phyloP scores from a whole-genome alignment of 2,113 vertebrate species.

The Athene cunicularia region DNA sequence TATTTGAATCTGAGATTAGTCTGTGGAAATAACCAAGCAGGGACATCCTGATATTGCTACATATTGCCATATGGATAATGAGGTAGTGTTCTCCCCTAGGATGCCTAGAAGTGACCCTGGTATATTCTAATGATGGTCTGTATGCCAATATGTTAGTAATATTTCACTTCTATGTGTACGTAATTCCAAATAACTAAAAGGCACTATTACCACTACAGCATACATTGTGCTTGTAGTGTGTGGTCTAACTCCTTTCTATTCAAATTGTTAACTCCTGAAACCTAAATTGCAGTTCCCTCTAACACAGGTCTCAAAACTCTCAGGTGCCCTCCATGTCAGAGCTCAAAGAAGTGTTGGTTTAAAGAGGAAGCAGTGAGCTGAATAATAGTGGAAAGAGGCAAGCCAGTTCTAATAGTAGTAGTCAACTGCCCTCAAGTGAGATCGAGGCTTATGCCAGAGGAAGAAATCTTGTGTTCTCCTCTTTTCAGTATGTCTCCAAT shows the following conservation, averaged over 20 bases:
- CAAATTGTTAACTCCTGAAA: neutral
- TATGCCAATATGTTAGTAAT: neutral
- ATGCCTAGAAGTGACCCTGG: neutral
- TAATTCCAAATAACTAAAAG: neutral
- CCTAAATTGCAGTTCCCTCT: neutral
- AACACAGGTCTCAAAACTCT: neutral
- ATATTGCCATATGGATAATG: neutral
- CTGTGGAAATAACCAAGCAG: neutral
- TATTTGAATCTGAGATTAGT: neutral
- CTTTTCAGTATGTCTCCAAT: neutral
- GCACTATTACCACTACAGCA: neutral
- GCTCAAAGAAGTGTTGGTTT: neutral
- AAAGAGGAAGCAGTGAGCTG: neutral
- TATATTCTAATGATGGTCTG: neutral
- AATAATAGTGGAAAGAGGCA: neutral
- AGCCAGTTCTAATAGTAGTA: neutral
- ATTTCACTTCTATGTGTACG: accelerated
- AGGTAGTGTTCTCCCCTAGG: neutral
- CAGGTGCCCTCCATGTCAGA: neutral
- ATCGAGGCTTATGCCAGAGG: neutral
- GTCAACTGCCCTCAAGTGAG: neutral
- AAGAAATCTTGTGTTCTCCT: neutral
- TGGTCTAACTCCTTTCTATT: neutral
- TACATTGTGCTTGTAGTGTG: neutral
- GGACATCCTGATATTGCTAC: neutral